phyloP scores from a whole-genome alignment of 2,797 vertebrate genomes.

The Stomatorhinus walkeri region DNA sequence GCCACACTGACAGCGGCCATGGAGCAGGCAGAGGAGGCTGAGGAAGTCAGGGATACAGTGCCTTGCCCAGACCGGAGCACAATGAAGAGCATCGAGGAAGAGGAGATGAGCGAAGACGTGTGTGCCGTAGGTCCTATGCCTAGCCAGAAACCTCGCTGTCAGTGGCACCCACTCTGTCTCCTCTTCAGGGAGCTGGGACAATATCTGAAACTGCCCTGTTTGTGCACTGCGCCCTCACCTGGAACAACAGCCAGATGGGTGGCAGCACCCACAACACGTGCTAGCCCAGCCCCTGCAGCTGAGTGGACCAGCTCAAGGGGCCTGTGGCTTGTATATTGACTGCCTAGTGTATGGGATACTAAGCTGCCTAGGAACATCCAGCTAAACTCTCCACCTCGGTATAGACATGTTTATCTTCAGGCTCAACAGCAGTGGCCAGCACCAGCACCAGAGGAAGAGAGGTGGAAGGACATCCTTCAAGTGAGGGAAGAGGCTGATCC shows the following conservation, averaged over 20 bases:
- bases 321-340: background rate
- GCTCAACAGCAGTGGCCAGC: background rate
- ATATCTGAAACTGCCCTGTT: background rate
- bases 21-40: background rate
- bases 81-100: background rate
- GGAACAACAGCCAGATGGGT: background rate
- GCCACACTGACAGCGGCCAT: background rate
- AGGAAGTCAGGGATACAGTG: background rate
- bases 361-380: background rate
- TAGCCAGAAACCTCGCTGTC: no score
- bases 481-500: background rate
- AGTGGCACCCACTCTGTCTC: background rate
- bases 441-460: background rate
- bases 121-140: no score
- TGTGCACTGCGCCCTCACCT: background rate
- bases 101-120: background rate
- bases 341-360: background rate
- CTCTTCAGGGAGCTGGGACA: background rate
- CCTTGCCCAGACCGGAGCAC: background rate
- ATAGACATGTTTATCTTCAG: background rate
- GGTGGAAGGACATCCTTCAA: background rate
- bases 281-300: background rate
- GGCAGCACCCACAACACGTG: background rate
- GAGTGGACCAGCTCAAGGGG: background rate
- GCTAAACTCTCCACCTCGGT: background rate